phyloP scores from a whole-genome alignment of 1,140 invertebrate species.

The Drosophila sulfurigaster region DNA sequence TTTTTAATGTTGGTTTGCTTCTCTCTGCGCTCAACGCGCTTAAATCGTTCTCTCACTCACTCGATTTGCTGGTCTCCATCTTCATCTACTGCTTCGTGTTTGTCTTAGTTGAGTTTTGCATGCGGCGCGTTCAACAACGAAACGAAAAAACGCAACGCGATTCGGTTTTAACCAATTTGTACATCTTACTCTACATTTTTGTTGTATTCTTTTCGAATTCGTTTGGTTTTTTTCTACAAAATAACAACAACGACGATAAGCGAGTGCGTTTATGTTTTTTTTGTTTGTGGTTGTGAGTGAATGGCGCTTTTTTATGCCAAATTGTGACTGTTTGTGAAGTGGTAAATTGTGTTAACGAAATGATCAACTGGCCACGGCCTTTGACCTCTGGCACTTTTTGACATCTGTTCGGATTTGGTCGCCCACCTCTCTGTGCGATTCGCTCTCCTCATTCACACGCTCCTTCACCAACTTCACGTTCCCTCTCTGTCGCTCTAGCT shows the following conservation, averaged over 20 bases:
- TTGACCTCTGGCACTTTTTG: slow-evolving; percentile 62
- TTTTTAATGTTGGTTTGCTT: slow-evolving; percentile 7
- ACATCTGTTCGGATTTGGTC: slow-evolving; percentile 60
- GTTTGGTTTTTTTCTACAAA: slow-evolving; percentile 14
- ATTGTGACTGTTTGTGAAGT: slow-evolving; percentile 3
- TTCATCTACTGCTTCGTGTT: slow-evolving; percentile 7
- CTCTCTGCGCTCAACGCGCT: slow-evolving; percentile 5
- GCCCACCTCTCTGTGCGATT: slow-evolving; percentile 24
- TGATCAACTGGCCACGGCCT: slow-evolving; percentile 55
- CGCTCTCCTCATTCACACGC: slow-evolving; percentile 1
- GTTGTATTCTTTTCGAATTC: slow-evolving; percentile 21
- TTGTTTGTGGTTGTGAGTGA: slow-evolving; percentile 5
- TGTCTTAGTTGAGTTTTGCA: slow-evolving; percentile 63
- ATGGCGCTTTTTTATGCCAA: neutral
- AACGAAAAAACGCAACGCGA: slow-evolving; percentile 41
- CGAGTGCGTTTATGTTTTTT: slow-evolving; percentile 13
- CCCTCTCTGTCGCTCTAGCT: neutral
- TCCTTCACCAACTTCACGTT: neutral
- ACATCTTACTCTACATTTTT: slow-evolving; percentile 4
- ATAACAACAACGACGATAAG: slow-evolving; percentile 37
- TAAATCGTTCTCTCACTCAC: slow-evolving; percentile 24
- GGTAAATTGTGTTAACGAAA: slow-evolving; percentile 36
- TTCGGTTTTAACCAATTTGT: slow-evolving; percentile 12
- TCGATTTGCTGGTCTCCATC: slow-evolving; percentile 15
- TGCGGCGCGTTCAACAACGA: slow-evolving; percentile 61